Conservation (phyloP, 2,797 vertebrate species). For the Schizopygopsis pylzovi region DNA sequence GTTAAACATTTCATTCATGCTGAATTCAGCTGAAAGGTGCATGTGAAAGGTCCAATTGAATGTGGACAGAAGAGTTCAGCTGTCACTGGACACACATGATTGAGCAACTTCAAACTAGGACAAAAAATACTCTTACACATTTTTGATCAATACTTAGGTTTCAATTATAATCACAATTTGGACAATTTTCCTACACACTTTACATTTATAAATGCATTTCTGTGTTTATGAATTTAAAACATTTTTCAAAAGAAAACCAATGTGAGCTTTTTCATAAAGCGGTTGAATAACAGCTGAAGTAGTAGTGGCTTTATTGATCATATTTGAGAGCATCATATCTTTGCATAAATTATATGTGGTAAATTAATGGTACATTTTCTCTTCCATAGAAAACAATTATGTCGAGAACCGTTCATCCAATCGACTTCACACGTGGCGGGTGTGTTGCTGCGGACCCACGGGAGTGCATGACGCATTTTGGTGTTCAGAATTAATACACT, state of each 20-base stretch:
- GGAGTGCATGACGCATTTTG: too few relatives aligned
- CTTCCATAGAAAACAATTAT: background rate
- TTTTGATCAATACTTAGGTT: background rate
- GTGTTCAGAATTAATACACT: too few relatives aligned
- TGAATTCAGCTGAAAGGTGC: background rate
- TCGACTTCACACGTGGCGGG: too few relatives aligned
- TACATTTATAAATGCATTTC: background rate
- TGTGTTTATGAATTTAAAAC: background rate
- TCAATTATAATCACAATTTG: background rate
- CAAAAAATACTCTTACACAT: background rate
- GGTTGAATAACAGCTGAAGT: background rate
- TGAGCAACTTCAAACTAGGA: background rate
- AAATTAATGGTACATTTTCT: background rate
- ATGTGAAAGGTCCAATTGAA: background rate
- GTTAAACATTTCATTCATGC: background rate
- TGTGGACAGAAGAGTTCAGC: background rate
- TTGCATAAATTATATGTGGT: background rate
- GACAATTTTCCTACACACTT: background rate
- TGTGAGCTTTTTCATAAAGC: background rate
- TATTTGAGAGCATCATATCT: background rate
- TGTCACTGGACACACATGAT: background rate
- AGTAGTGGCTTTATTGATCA: background rate
- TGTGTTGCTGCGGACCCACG: too few relatives aligned
- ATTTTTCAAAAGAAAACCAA: background rate
- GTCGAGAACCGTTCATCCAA: too few relatives aligned